Evolutionary conservation across 2,797 vertebrate genomes (phyloP).

Genomic region (Halcyon leucocephala): DNA sequence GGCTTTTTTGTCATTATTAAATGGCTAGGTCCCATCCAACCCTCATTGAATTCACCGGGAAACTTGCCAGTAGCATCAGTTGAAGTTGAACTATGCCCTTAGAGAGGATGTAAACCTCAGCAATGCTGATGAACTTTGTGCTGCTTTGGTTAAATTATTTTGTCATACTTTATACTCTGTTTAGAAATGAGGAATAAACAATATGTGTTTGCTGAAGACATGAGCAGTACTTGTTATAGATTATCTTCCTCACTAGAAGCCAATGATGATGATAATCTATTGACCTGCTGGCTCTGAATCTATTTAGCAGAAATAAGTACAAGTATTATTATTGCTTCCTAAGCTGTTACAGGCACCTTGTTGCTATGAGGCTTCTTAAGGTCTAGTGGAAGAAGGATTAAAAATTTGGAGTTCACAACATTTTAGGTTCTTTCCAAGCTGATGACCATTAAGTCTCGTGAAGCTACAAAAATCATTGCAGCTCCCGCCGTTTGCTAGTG

Average conservation of each 20-base stretch:
- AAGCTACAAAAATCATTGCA: neutral
- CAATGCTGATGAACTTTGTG: slow-evolving; percentile 29
- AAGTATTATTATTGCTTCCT: neutral
- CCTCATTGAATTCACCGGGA: slow-evolving; percentile 17
- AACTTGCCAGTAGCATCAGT: neutral
- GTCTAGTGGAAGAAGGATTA: neutral
- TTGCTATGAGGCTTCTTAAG: neutral
- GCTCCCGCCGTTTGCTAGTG: neutral
- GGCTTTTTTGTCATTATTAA: neutral
- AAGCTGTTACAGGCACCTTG: neutral
- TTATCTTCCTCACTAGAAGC: slow-evolving; percentile 1
- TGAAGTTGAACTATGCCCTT: slow-evolving; percentile 10
- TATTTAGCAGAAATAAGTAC: neutral
- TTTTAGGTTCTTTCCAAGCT: neutral
- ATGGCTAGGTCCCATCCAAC: neutral
- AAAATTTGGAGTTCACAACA: neutral
- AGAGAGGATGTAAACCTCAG: slow-evolving; percentile 21
- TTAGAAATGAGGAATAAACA: slow-evolving; percentile 34
- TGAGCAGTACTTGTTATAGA: slow-evolving; percentile 1
- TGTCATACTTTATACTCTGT: neutral
- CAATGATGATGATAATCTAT: neutral
- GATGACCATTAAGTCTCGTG: neutral
- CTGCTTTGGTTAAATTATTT: slow-evolving; percentile 41
- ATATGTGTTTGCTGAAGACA: neutral
- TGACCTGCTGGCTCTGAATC: neutral